Evolutionary conservation across 2,797 vertebrate species (phyloP), one percentile per base, ranked within the genome.

Genomic region (Lophius americanus): DNA sequence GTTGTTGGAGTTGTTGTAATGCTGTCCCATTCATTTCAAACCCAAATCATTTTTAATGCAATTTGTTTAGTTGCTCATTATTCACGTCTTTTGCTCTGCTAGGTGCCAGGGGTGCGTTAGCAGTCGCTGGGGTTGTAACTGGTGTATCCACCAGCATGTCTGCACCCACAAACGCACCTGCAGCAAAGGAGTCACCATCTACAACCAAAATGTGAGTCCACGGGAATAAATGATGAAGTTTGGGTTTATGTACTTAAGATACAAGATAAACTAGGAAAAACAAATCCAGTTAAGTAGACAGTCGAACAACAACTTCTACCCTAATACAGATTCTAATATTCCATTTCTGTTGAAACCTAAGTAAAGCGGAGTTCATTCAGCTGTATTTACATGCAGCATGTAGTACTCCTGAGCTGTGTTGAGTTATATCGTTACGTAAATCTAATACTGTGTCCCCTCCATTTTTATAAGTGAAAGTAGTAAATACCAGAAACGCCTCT

Each of bases 121-220:
- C 91, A 99, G 97, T 78, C 94, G 85, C 43, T 99, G 97, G 98
- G 94, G 96, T 1, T 99, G 98, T 85, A 96, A 96, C 87, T 99
- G 98, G 98, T 99, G 98, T 10, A 91, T 98, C 74, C 96, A 96
- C 72, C 94, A 96, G 82, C 96, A 99, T 60, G 81, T 95, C 61
- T 99, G 98, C 81, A 97, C 97, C 0, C 96, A 97, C 85, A 93
- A 93, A 87, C 83, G 86, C 61, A 71, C 85, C 1, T 99, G 98
- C 68, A 95, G 95, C 50, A 87, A 88, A 1, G 97, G 96, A 66
- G 86, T 92, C 36, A 93, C 96, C 80, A 95, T 99, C 86, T 94
- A 93, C 88, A 98, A 96, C 52, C 92, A 94, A 50, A 92, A 94
- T 81, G 98, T 98, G 85, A 76, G 95, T 94, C 32, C 41, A 6